Evolutionary conservation across 64 coral and sea anemone genomes (phyloP).

Genomic region (Acropora tenuis): DNA sequence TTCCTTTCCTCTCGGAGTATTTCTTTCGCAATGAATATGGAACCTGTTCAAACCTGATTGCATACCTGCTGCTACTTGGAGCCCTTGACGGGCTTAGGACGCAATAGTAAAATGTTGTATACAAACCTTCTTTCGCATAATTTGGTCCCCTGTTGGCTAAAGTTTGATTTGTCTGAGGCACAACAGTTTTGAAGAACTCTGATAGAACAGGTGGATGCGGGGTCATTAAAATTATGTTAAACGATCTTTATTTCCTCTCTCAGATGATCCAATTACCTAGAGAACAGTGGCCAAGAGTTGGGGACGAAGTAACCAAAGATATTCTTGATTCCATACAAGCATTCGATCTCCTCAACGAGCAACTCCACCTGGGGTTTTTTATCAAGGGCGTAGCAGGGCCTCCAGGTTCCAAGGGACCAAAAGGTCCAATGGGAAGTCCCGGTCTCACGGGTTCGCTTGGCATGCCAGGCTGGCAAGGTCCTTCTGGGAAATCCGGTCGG

Average conservation of each 20-base stretch:
- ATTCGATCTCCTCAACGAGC: conserved; percentile 53
- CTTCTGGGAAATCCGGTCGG: conserved; percentile 53
- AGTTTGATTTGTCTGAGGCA: neutral
- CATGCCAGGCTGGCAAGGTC: conserved; percentile 54
- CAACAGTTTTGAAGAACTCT: no score
- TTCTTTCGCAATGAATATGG: neutral
- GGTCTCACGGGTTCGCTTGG: conserved; percentile 51
- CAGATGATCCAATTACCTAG: conserved; percentile 48
- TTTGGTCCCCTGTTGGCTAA: no score
- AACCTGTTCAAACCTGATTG: conserved; percentile 2
- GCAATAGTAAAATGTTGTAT: neutral
- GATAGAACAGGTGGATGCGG: neutral
- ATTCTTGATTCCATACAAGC: conserved; percentile 67
- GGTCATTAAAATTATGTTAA: neutral
- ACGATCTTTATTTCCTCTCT: neutral
- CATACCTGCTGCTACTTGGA: neutral
- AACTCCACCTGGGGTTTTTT: conserved; percentile 65
- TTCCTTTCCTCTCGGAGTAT: no score
- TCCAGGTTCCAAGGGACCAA: conserved; percentile 52
- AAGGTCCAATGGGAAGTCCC: conserved; percentile 45
- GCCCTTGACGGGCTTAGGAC: neutral
- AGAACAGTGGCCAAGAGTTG: conserved; percentile 71
- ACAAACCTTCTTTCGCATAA: no score
- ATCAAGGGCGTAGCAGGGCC: conserved; percentile 72
- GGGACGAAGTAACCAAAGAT: conserved; percentile 61